Percentiles rank a stretch among this genome's conserved stretches.
Conservation (phyloP, 2,888 invertebrate species). For the Acholoe squamosa region DNA sequence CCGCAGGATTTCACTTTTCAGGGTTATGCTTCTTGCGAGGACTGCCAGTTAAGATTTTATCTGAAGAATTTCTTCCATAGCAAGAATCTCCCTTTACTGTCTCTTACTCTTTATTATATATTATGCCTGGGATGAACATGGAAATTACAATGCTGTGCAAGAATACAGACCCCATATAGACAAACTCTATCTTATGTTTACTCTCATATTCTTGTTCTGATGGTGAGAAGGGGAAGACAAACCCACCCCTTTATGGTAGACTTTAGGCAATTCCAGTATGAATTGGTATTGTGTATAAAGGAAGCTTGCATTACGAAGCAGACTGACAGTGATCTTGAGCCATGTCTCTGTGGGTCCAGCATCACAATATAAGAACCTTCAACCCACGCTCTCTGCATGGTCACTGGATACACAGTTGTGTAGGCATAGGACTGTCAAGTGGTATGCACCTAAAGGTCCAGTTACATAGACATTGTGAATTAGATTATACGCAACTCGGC, state of each 20-base stretch:
- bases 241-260: not conserved
- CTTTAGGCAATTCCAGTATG: conserved; percentile 41
- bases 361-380: conserved; percentile 32
- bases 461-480: conserved; percentile 27
- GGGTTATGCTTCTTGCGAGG: no score
- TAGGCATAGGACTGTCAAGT: conserved; percentile 29
- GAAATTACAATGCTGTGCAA: conserved; percentile 17
- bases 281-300: conserved; percentile 50
- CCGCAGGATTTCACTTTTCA: no score
- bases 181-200: conserved; percentile 11
- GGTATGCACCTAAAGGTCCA: not conserved
- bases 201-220: conserved; percentile 8
- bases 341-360: not conserved
- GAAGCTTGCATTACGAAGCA: conserved; percentile 4
- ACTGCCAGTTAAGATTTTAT: no score
- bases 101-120: no score
- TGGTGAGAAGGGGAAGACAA: not conserved
- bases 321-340: conserved; percentile 10
- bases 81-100: no score
- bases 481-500: conserved; percentile 12
- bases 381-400: conserved; percentile 3
- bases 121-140: not conserved
- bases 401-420: conserved; percentile 39
- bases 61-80: no score
- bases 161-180: not conserved